Evolutionary conservation across 2,888 invertebrate species (phyloP).

Genomic region (Drosophila buzzatii): DNA sequence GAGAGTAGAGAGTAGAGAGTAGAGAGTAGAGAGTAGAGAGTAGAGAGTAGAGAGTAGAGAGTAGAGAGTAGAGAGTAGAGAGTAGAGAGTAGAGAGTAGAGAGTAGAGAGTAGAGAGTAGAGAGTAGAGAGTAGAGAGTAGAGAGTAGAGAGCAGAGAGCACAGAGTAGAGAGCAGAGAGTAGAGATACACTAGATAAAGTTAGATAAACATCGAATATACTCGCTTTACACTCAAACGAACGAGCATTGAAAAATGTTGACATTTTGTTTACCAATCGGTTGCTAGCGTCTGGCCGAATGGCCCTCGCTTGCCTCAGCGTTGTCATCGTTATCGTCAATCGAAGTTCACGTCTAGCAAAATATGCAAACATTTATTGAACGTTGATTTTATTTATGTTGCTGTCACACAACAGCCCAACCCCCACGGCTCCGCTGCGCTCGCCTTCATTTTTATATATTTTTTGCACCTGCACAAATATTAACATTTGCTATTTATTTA

Average conservation of each 20-base stretch:
- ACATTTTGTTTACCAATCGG: conserved; percentile 56
- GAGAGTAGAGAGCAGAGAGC: not conserved
- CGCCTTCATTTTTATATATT: not conserved
- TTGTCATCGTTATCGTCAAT: conserved; percentile 67
- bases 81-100: not conserved
- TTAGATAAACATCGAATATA: not conserved
- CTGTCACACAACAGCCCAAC: conserved; percentile 32
- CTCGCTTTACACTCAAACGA: not conserved
- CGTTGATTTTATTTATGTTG: conserved; percentile 79
- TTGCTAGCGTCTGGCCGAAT: conserved; percentile 56
- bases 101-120: not conserved
- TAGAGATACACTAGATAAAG: not conserved
- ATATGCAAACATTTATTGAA: conserved; percentile 80
- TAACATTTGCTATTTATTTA: conserved; percentile 76
- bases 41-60: not conserved
- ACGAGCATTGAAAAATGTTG: conserved; percentile 32
- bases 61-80: not conserved
- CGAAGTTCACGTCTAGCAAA: conserved; percentile 72
- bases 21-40: not conserved
- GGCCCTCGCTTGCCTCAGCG: conserved; percentile 6
- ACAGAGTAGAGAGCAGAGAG: not conserved
- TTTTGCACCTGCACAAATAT: conserved; percentile 55
- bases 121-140: not conserved
- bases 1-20: not conserved
- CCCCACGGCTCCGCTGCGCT: not conserved